Conservation (phyloP, 2,797 vertebrate genomes). For the Pangasius macronema region DNA sequence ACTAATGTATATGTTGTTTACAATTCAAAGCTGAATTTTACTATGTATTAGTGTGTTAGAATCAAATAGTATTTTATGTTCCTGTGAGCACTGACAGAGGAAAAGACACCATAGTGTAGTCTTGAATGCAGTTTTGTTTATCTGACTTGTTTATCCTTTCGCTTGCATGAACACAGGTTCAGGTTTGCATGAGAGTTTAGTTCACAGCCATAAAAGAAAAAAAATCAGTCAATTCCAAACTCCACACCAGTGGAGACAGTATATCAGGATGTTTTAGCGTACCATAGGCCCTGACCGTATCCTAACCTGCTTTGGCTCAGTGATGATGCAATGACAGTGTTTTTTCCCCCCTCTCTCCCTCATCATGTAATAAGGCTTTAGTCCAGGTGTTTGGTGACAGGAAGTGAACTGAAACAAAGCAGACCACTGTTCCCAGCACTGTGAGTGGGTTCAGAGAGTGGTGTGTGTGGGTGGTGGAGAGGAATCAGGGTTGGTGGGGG, state of each 20-base stretch:
- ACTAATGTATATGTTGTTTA: not conserved
- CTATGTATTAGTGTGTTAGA: not conserved
- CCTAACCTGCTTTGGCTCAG: constrained; percentile 11
- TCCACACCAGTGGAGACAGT: constrained; percentile 9
- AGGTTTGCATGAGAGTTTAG: constrained; percentile 17
- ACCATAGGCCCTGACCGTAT: not conserved
- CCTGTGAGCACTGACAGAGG: not conserved
- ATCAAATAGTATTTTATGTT: not conserved
- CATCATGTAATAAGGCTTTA: constrained; percentile 51
- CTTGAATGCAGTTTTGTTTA: constrained; percentile 11
- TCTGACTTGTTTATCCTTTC: constrained; percentile 7
- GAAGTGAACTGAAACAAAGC: constrained; percentile 59
- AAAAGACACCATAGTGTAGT: constrained; percentile 14
- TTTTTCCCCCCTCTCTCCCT: not conserved
- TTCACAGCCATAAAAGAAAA: constrained; percentile 28
- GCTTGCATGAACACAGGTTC: constrained; percentile 29
- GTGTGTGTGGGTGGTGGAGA: constrained; percentile 43
- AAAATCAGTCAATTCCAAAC: constrained; percentile 19
- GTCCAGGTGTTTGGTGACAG: constrained; percentile 60
- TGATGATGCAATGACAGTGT: constrained; percentile 25
- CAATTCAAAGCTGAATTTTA: not conserved
- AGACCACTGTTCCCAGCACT: constrained; percentile 50
- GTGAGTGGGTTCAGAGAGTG: constrained; percentile 35
- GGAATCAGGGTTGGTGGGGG: constrained; percentile 43
- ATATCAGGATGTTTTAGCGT: not conserved